Conservation (phyloP, 2,888 invertebrate species). For the Zhuqinia jingwanae region DNA sequence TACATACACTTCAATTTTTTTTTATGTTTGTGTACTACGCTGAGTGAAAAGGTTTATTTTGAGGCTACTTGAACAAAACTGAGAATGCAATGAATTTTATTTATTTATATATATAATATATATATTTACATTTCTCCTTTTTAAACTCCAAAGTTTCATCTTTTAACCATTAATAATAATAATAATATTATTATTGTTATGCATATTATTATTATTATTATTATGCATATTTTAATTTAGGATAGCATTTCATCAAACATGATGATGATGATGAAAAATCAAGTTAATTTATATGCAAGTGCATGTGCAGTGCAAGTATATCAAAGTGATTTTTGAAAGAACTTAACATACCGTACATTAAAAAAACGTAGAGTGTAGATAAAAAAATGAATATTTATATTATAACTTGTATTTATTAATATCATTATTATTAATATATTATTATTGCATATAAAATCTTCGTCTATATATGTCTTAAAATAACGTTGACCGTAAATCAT, state of each 20-base stretch:
- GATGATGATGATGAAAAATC: background rate
- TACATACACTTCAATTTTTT: background rate
- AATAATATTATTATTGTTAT: no score
- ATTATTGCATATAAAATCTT: background rate
- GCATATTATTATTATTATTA: no score
- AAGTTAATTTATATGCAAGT: no score
- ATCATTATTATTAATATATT: constrained; percentile 3
- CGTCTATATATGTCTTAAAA: constrained; percentile 27
- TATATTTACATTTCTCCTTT: background rate
- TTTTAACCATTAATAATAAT: no score
- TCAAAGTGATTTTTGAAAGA: constrained; percentile 59
- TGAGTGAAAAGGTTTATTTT: background rate
- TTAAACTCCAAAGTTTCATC: no score
- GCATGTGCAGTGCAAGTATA: constrained; percentile 50
- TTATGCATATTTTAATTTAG: no score
- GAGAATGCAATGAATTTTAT: constrained; percentile 31
- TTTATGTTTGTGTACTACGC: background rate
- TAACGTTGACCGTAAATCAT: constrained; percentile 42
- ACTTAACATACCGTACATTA: constrained; percentile 45
- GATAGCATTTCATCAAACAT: background rate
- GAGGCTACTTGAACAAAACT: no score
- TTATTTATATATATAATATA: background rate
- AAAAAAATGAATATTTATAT: constrained; percentile 41
- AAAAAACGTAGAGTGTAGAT: background rate
- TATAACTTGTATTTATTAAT: constrained; percentile 6